Conservation (phyloP, 35 echinoderm and acorn worm genomes). For the Eucidaris tribuloides region DNA sequence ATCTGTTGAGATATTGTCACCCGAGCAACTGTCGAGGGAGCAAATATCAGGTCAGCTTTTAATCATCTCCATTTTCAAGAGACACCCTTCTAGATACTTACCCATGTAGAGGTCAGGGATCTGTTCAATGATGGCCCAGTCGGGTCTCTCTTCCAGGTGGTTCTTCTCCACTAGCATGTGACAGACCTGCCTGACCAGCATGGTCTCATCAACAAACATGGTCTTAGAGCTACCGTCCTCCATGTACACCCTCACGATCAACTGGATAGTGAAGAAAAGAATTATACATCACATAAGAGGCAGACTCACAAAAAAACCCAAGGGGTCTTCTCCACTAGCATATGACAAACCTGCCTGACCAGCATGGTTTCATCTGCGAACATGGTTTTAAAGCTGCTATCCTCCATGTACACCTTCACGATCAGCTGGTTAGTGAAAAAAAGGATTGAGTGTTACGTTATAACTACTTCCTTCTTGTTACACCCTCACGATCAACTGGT, state of each 20-base stretch:
- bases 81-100: too few relatives aligned
- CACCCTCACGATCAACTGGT: slow-evolving; percentile 80
- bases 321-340: slow-evolving; percentile 97
- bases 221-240: slow-evolving; percentile 97
- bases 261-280: slow-evolving; percentile 22
- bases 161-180: slow-evolving; percentile 96
- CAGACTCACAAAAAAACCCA: too few relatives aligned
- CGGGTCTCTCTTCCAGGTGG: slow-evolving; percentile 84
- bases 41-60: too few relatives aligned
- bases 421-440: slow-evolving; percentile 61
- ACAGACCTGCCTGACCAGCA: slow-evolving; percentile 52
- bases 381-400: slow-evolving; percentile 91
- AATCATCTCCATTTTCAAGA: too few relatives aligned
- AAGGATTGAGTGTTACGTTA: slow-evolving; percentile 12
- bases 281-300: not conserved
- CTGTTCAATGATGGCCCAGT: slow-evolving; percentile 78
- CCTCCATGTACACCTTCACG: slow-evolving; percentile 83
- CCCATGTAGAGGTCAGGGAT: slow-evolving; percentile 96
- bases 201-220: slow-evolving; percentile 94
- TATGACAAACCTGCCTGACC: slow-evolving; percentile 47
- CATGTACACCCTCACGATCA: slow-evolving; percentile 84
- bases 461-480: slow-evolving; percentile 86
- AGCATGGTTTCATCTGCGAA: slow-evolving; percentile 96
- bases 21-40: too few relatives aligned
- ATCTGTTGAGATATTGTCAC: too few relatives aligned